Evolutionary conservation across 1,140 invertebrate species (phyloP).

Genomic region (Saccostrea echinata): DNA sequence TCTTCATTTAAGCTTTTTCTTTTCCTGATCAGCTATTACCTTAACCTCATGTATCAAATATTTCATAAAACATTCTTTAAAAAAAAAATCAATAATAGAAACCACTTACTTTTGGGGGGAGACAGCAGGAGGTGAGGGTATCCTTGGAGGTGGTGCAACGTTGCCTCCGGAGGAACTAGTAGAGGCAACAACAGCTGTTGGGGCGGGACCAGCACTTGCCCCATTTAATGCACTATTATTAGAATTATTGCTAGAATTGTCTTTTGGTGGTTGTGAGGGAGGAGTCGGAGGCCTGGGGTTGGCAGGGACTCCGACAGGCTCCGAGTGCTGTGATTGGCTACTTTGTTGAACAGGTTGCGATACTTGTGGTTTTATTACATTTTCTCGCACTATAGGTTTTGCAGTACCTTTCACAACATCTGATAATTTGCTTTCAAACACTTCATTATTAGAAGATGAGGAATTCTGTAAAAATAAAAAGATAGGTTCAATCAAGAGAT

Average conservation of each 20-base stretch:
- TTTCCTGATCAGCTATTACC: no score
- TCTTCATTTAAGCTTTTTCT: no score
- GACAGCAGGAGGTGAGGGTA: slow-evolving; percentile 71
- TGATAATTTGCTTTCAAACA: slow-evolving; percentile 83
- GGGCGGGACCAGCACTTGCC: slow-evolving; percentile 38
- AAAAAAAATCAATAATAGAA: slow-evolving; percentile 7
- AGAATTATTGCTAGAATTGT: slow-evolving; percentile 49
- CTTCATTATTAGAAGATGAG: slow-evolving; percentile 71
- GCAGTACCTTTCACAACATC: slow-evolving; percentile 90
- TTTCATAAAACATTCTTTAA: no score
- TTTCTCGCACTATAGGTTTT: slow-evolving; percentile 78
- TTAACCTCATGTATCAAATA: no score
- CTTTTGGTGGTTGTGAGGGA: slow-evolving; percentile 55
- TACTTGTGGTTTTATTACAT: slow-evolving; percentile 80
- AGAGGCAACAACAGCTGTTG: slow-evolving; percentile 52
- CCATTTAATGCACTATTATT: slow-evolving; percentile 58
- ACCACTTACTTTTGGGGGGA: slow-evolving; percentile 67
- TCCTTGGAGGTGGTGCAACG: slow-evolving; percentile 48
- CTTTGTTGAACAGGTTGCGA: slow-evolving; percentile 54
- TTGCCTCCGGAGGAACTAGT: slow-evolving; percentile 48
- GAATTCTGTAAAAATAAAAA: slow-evolving; percentile 67
- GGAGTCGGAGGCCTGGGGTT: slow-evolving; percentile 46
- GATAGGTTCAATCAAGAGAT: no score
- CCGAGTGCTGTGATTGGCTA: slow-evolving; percentile 45
- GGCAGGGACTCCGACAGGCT: slow-evolving; percentile 51